Conservation (phyloP, 2,797 vertebrate genomes). For the Triplophysa yarkandensis region DNA sequence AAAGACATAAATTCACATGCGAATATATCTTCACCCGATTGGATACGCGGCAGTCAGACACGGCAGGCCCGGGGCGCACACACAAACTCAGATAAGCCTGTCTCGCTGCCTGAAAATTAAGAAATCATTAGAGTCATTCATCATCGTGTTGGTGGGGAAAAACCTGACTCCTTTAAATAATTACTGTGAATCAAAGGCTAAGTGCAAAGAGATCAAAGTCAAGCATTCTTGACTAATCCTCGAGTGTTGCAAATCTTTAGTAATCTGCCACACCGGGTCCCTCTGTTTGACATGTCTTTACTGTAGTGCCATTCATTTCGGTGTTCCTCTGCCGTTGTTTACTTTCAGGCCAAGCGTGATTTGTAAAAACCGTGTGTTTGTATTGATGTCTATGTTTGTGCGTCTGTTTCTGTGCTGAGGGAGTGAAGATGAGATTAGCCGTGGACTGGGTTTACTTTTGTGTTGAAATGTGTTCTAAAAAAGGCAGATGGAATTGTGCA, state of each 20-base stretch:
- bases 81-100: slow-evolving; percentile 58
- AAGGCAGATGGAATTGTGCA: slow-evolving; percentile 47
- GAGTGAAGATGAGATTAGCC: slow-evolving; percentile 67
- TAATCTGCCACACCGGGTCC: slow-evolving; percentile 72
- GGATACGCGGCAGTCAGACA: slow-evolving; percentile 42
- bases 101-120: slow-evolving; percentile 63
- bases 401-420: slow-evolving; percentile 38
- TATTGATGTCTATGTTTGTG: slow-evolving; percentile 58
- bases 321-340: slow-evolving; percentile 69
- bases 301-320: slow-evolving; percentile 77
- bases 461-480: slow-evolving; percentile 63
- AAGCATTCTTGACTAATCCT: slow-evolving; percentile 75
- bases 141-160: slow-evolving; percentile 63
- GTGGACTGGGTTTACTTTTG: slow-evolving; percentile 63
- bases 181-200: slow-evolving; percentile 75
- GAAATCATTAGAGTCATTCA: slow-evolving; percentile 66
- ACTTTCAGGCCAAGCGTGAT: slow-evolving; percentile 66
- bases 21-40: slow-evolving; percentile 49
- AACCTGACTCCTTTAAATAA: slow-evolving; percentile 67
- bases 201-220: slow-evolving; percentile 75
- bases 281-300: slow-evolving; percentile 78
- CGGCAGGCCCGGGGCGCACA: slow-evolving; percentile 33
- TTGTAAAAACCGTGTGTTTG: slow-evolving; percentile 67
- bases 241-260: slow-evolving; percentile 76
- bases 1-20: slow-evolving; percentile 35